A percentile compares a stretch with the other conserved stretches of the same genome.
phyloP scores from a whole-genome alignment of 2,113 vertebrate species.

The Hassar affinis region DNA sequence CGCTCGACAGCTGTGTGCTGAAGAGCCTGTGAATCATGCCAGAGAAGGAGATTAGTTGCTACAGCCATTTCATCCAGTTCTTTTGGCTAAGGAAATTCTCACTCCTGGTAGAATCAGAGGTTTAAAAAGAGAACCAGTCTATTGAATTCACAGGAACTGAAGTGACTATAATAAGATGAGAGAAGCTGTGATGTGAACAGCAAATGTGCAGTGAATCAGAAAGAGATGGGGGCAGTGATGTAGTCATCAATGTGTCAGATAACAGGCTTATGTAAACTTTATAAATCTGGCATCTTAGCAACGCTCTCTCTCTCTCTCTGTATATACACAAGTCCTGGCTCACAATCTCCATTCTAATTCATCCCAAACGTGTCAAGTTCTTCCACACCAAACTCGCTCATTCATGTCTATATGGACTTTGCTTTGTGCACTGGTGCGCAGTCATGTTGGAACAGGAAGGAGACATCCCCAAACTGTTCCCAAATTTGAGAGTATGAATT shows the following conservation, averaged over 20 bases:
- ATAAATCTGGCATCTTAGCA: background rate
- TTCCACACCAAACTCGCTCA: no score
- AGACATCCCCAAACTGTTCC: no score
- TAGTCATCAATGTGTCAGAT: background rate
- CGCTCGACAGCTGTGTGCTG: conserved; percentile 11
- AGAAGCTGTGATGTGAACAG: background rate
- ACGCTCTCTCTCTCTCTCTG: background rate
- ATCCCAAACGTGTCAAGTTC: no score
- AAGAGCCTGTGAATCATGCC: conserved; percentile 25
- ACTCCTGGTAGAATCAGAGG: background rate
- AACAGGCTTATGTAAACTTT: conserved; percentile 25
- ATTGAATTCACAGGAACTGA: conserved; percentile 6
- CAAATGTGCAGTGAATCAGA: conserved; percentile 12
- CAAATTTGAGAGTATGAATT: no score
- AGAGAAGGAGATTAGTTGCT: background rate
- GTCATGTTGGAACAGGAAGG: no score
- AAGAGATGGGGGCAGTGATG: background rate
- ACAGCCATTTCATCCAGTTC: background rate
- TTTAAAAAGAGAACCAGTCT: background rate
- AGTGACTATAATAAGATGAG: background rate
- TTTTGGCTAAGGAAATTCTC: background rate
- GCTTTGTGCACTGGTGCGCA: no score
- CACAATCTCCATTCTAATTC: no score
- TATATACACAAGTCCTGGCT: no score
- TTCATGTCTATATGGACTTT: no score